Evolutionary conservation across 2,888 invertebrate genomes (phyloP), one percentile per base, ranked within the genome.

Genomic region (Stratiomys singularior): DNA sequence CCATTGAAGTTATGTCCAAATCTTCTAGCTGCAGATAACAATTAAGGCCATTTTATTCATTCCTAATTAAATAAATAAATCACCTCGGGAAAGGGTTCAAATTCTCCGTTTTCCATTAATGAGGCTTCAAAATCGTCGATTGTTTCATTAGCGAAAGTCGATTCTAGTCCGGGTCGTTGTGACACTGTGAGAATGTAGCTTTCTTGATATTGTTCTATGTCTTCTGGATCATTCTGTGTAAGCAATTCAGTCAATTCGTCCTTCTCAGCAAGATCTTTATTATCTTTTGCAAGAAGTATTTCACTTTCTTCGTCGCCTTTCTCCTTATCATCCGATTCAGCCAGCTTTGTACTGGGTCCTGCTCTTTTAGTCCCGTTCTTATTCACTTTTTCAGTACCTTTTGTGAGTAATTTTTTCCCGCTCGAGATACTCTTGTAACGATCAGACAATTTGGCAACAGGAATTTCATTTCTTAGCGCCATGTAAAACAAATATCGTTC

Each of bases 101-200:
- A 93, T 66, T 86, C 80, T 2, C 86, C 87, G 71, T 83, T 83
- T 63, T 83, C 83, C 80, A 87, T 82, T 79, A 81, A 66, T 82
- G 83, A 78, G 79, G 80, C 46, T 83, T 81, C 72, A 30, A 79
- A 77, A 52, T 67, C 15, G 1, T 30, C 77, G 46, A 80, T 79
- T 15, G 77, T 77, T 21, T 81, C 79, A 21, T 67, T 80, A 25
- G 71, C 52, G 1, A 47, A 15, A 67, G 46, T 76, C 1, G 52
- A 27, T 1, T 46, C 76, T n/a, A 56, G 58, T 28, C 76, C 69
- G 21, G 82, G 80, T 66, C 84, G 81, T 85, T 93, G 93, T 0
- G 92, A 90, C 86, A 94, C 90, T 58, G 93, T 93, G 67, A 94
- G 87, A 78, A 93, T 85, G 82, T 93, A 94, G 83, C 91, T 92